phyloP scores from a whole-genome alignment of 2,888 invertebrate species.

The Candidula unifasciata region DNA sequence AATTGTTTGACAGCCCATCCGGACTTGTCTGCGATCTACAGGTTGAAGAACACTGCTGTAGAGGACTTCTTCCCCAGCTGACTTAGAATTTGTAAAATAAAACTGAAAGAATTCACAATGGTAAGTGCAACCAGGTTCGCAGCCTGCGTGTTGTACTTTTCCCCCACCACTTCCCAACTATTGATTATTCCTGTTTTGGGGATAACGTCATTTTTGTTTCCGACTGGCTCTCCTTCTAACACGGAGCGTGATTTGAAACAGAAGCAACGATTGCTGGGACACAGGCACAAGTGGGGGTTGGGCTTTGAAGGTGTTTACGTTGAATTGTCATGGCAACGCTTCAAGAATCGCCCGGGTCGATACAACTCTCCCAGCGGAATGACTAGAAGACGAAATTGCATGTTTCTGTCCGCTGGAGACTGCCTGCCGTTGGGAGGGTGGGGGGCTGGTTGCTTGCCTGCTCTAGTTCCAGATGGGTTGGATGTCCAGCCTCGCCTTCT shows the following conservation, averaged over 20 bases:
- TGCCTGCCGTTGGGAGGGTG: too few relatives aligned
- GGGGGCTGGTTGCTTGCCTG: too few relatives aligned
- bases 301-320: background rate
- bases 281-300: background rate
- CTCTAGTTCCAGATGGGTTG: background rate
- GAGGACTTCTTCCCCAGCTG: too few relatives aligned
- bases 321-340: constrained; percentile 37
- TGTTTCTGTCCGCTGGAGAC: constrained; percentile 13
- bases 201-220: constrained; percentile 3
- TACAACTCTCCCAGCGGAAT: constrained; percentile 23
- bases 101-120: too few relatives aligned
- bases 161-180: background rate
- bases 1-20: too few relatives aligned
- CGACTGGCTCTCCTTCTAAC: background rate
- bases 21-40: too few relatives aligned
- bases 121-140: background rate
- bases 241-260: constrained; percentile 6
- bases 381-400: constrained; percentile 32
- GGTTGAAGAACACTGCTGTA: too few relatives aligned
- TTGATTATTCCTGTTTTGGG: background rate
- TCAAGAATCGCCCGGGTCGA: constrained; percentile 32
- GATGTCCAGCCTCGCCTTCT: background rate
- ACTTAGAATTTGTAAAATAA: too few relatives aligned
- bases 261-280: background rate
- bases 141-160: background rate